Conservation (phyloP, 2,888 invertebrate species). For the Phrixothrix hirtus region DNA sequence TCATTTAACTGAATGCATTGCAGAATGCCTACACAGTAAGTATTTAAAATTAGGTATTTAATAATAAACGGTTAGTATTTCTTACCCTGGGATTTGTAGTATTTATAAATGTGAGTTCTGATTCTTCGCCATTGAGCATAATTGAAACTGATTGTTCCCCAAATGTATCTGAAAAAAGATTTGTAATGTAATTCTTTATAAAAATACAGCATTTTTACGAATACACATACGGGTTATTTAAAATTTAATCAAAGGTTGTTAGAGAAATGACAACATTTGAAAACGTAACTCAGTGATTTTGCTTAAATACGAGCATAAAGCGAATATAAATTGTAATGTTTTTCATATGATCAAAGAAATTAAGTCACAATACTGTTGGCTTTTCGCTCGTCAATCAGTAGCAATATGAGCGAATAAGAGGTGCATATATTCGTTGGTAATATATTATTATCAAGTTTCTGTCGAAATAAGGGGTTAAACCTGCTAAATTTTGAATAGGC, state of each 20-base stretch:
- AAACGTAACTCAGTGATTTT: background rate
- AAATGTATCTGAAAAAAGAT: slow-evolving; percentile 65
- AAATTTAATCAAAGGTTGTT: background rate
- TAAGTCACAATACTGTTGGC: no score
- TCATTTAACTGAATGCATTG: no score
- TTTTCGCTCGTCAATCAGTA: no score
- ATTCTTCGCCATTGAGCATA: slow-evolving; percentile 91
- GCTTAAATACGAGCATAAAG: no score
- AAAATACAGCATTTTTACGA: background rate
- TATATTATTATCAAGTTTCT: no score
- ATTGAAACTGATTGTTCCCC: slow-evolving; percentile 88
- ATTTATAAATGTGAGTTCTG: slow-evolving; percentile 86
- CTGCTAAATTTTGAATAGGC: no score
- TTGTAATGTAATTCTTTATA: background rate
- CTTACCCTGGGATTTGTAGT: slow-evolving; percentile 71
- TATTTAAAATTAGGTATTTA: background rate
- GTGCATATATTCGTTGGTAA: no score
- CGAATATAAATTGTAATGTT: background rate
- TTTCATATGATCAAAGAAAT: background rate
- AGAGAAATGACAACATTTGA: background rate
- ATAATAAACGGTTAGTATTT: slow-evolving; percentile 1
- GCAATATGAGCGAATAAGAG: no score
- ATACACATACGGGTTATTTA: no score
- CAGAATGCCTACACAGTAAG: no score
- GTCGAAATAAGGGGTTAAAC: no score